Percentiles rank a stretch among this genome's conserved stretches.
These are phyloP conservation scores for Nezara viridula DNA, from an alignment of 2,888 invertebrate genomes.

Conservation along the genomic window DNA sequence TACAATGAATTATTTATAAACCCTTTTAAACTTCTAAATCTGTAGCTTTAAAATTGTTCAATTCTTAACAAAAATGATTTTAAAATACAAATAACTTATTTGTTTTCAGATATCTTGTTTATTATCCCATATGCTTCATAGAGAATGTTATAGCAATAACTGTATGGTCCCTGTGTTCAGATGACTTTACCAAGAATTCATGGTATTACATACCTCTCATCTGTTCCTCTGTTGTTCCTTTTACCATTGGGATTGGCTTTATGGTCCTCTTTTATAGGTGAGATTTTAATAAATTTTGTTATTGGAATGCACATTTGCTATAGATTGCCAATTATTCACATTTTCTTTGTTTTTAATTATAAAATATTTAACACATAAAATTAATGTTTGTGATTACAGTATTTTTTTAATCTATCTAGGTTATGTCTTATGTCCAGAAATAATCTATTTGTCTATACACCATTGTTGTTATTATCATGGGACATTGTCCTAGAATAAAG, in stretches of 20 bases:
- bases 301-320: not conserved
- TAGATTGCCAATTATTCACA: not conserved
- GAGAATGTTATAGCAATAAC: constrained; percentile 78
- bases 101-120: constrained; percentile 74
- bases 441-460: no score
- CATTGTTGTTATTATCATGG: no score
- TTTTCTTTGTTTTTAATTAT: not conserved
- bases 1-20: no score
- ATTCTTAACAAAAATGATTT: not conserved
- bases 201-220: constrained; percentile 77
- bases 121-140: constrained; percentile 78
- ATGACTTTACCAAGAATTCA: constrained; percentile 70
- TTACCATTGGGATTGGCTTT: constrained; percentile 76
- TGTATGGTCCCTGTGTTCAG: constrained; percentile 75
- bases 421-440: no score
- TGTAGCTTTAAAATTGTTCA: not conserved
- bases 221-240: constrained; percentile 76
- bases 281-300: not conserved
- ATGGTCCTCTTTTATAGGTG: constrained; percentile 81
- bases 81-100: not conserved
- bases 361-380: not conserved
- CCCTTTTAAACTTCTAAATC: no score
- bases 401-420: no score
- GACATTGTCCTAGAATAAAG: no score
- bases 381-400: not conserved